A percentile compares a stretch with the other conserved stretches of the same genome.
These are phyloP conservation scores for Myotis planiceps DNA, from an alignment of 2,797 vertebrate species.

Conservation along the genomic window DNA sequence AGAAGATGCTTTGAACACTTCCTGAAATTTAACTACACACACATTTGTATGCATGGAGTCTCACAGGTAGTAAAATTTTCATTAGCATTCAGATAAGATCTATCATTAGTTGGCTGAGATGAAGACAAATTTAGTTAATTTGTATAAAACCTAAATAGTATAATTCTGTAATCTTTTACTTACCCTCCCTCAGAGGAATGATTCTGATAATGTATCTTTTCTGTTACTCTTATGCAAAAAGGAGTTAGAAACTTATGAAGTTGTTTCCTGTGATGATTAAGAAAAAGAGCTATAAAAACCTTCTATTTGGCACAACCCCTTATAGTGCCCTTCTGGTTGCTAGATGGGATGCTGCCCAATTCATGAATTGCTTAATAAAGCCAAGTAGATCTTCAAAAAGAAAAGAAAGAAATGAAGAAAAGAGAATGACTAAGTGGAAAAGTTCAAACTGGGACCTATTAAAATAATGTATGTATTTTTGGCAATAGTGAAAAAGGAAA, in stretches of 20 bases:
- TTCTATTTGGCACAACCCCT: neutral
- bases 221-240: slow-evolving; percentile 46
- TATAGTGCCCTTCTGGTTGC: neutral
- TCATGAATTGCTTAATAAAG: neutral
- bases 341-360: neutral
- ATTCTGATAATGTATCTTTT: slow-evolving; percentile 35
- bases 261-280: slow-evolving; percentile 15
- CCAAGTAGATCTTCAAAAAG: neutral
- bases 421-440: slow-evolving; percentile 45
- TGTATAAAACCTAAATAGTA: slow-evolving; percentile 16
- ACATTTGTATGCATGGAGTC: neutral
- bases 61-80: neutral
- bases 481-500: slow-evolving; percentile 61
- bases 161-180: slow-evolving; percentile 45
- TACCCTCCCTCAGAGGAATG: slow-evolving; percentile 6
- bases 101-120: slow-evolving; percentile 13
- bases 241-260: neutral
- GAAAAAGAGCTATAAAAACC: slow-evolving; percentile 15
- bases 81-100: slow-evolving; percentile 16
- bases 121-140: slow-evolving; percentile 54
- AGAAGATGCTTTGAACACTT: slow-evolving; percentile 27
- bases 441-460: neutral
- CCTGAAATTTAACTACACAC: slow-evolving; percentile 30
- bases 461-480: slow-evolving; percentile 54
- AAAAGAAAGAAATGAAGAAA: slow-evolving; percentile 44